Evolutionary conservation across 1,140 invertebrate species (phyloP).

Genomic region (Chlorops oryzae): DNA sequence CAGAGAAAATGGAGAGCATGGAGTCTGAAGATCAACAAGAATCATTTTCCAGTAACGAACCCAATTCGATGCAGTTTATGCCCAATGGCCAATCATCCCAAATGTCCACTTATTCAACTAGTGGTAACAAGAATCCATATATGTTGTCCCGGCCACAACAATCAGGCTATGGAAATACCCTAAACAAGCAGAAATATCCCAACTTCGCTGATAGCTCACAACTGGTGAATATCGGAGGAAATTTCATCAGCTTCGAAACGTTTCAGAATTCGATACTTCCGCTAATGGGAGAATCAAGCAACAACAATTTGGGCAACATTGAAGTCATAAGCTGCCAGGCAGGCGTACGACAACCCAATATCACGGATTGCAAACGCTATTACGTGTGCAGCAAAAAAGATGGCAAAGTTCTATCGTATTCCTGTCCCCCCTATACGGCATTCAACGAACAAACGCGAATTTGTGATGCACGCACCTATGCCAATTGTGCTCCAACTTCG

Average conservation of each 20-base stretch:
- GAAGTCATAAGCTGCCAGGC: conserved; percentile 48
- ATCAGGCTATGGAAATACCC: too few species aligned
- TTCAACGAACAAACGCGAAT: conserved; percentile 49
- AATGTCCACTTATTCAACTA: neutral
- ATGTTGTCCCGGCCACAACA: conserved; percentile 13
- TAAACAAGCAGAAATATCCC: conserved; percentile 10
- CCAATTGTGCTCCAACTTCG: conserved; percentile 30
- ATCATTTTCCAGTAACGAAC: too few species aligned
- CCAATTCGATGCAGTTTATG: conserved; percentile 3
- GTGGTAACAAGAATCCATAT: conserved; percentile 7
- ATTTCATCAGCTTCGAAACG: conserved; percentile 40
- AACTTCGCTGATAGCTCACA: conserved; percentile 14
- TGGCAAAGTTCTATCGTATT: conserved; percentile 47
- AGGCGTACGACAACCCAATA: conserved; percentile 49
- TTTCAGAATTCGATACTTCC: conserved; percentile 42
- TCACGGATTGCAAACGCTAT: conserved; percentile 51
- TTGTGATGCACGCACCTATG: conserved; percentile 48
- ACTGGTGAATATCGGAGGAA: conserved; percentile 40
- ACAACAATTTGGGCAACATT: conserved; percentile 34
- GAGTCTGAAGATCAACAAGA: too few species aligned
- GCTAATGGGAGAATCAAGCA: conserved; percentile 24
- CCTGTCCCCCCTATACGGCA: conserved; percentile 49
- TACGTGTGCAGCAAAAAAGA: conserved; percentile 50
- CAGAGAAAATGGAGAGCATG: conserved; percentile 45
- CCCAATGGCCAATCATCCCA: conserved; percentile 2